Conservation (phyloP, 2,797 vertebrate genomes). For the Pseudomugil tenellus region DNA sequence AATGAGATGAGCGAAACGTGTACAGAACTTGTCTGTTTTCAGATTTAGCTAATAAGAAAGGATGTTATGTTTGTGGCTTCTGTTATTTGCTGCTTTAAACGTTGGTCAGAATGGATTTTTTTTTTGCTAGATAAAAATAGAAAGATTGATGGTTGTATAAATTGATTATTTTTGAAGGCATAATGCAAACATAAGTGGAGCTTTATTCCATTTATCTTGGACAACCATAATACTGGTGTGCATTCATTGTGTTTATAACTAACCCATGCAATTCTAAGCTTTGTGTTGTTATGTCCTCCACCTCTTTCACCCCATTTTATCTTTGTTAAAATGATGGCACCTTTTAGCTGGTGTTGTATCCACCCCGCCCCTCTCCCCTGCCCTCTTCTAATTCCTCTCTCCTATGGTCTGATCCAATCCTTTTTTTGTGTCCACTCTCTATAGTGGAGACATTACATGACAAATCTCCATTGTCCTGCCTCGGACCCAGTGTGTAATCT, state of each 20-base stretch:
- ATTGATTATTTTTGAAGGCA: neutral
- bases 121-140: neutral
- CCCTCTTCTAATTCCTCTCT: slow-evolving; percentile 61
- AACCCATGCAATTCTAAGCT: slow-evolving; percentile 41
- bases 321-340: slow-evolving; percentile 70
- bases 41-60: neutral
- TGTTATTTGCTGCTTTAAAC: neutral
- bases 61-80: neutral
- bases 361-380: slow-evolving; percentile 30
- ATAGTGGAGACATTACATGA: slow-evolving; percentile 76
- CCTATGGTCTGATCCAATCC: slow-evolving; percentile 69
- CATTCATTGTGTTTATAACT: slow-evolving; percentile 36
- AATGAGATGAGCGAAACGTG: neutral
- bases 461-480: slow-evolving; percentile 78
- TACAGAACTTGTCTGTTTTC: neutral
- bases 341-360: slow-evolving; percentile 59
- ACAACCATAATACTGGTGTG: slow-evolving; percentile 13
- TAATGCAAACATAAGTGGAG: slow-evolving; percentile 8
- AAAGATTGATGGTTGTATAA: neutral
- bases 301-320: slow-evolving; percentile 33
- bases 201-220: slow-evolving; percentile 1
- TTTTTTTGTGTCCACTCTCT: slow-evolving; percentile 68
- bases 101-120: slow-evolving; percentile 7
- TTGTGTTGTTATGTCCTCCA: slow-evolving; percentile 37
- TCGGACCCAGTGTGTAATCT: slow-evolving; percentile 76